Conservation (phyloP, 1,140 invertebrate genomes). For the Pseudomyrmex sp. region DNA sequence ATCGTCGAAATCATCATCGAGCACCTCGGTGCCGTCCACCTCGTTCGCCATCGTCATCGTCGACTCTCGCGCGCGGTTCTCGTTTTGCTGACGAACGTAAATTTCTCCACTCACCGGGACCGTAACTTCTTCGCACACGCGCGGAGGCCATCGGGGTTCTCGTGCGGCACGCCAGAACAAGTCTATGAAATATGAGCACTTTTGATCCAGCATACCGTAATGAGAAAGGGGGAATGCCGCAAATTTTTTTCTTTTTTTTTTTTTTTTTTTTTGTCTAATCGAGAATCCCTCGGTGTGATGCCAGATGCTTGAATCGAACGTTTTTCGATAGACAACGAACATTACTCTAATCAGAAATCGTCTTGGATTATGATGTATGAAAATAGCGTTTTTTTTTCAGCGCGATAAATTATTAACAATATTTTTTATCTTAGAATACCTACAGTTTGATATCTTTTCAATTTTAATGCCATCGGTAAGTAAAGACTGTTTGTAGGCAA, state of each 20-base stretch:
- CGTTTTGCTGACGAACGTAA: constrained; percentile 64
- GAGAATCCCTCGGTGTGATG: constrained; percentile 10
- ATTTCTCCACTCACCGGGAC: constrained; percentile 64
- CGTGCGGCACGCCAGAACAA: constrained; percentile 58
- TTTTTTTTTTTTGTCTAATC: neutral
- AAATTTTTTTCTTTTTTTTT: constrained; percentile 4
- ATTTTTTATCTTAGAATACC: neutral
- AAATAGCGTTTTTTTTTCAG: neutral
- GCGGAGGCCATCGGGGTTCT: constrained; percentile 48
- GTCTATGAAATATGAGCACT: constrained; percentile 61
- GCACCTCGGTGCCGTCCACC: constrained; percentile 31
- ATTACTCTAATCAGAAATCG: constrained; percentile 7
- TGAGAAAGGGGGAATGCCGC: constrained; percentile 57
- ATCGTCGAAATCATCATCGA: constrained; percentile 74
- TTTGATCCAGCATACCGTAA: constrained; percentile 60
- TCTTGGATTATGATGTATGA: neutral
- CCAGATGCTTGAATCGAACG: constrained; percentile 41
- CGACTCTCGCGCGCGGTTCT: constrained; percentile 10
- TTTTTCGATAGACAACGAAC: constrained; percentile 13
- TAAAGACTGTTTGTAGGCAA: neutral
- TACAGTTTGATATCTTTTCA: neutral
- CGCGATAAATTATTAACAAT: neutral
- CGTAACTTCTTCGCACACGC: constrained; percentile 25
- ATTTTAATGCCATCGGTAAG: neutral
- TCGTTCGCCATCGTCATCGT: constrained; percentile 57